A percentile compares a stretch with the other conserved stretches of the same genome.
phyloP scores from a whole-genome alignment of 2,797 vertebrate species.

The Gouania willdenowi region DNA sequence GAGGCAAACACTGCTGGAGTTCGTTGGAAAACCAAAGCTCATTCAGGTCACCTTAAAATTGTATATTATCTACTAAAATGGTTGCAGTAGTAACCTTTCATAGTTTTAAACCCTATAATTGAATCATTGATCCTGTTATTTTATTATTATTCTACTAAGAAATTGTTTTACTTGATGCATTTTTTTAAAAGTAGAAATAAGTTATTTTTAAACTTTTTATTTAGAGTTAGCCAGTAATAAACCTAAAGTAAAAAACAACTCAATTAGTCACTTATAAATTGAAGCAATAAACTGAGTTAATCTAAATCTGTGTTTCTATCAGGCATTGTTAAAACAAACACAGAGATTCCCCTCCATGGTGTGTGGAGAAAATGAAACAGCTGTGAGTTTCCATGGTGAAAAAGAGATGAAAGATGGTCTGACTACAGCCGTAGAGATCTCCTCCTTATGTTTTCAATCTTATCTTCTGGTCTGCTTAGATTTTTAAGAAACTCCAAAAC shows the following conservation, averaged over 20 bases:
- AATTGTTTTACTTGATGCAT: too few relatives aligned
- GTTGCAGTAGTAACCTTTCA: neutral
- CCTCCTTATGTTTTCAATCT: slow-evolving; percentile 65
- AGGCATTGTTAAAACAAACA: slow-evolving; percentile 21
- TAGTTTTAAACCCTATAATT: too few relatives aligned
- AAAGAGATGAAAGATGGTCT: slow-evolving; percentile 65
- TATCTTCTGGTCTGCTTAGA: slow-evolving; percentile 46
- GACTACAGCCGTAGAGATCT: slow-evolving; percentile 59
- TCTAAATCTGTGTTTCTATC: slow-evolving; percentile 42
- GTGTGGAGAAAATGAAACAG: slow-evolving; percentile 48
- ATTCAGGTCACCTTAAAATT: slow-evolving; percentile 5
- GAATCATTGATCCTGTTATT: too few relatives aligned
- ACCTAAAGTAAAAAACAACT: too few relatives aligned
- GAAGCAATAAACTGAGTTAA: slow-evolving; percentile 17
- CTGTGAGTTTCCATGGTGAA: slow-evolving; percentile 44
- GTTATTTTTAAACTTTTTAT: too few relatives aligned
- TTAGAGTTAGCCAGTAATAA: too few relatives aligned
- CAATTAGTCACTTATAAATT: slow-evolving; percentile 18
- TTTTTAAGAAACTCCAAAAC: slow-evolving; percentile 15
- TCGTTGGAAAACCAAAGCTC: neutral
- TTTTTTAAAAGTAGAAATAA: too few relatives aligned
- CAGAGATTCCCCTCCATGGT: slow-evolving; percentile 34
- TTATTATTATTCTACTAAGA: too few relatives aligned
- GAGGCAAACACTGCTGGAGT: slow-evolving; percentile 9
- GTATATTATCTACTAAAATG: neutral